Base-by-base conservation (phyloP, 1,140 invertebrate species). In the Psix sp. region DNA sequence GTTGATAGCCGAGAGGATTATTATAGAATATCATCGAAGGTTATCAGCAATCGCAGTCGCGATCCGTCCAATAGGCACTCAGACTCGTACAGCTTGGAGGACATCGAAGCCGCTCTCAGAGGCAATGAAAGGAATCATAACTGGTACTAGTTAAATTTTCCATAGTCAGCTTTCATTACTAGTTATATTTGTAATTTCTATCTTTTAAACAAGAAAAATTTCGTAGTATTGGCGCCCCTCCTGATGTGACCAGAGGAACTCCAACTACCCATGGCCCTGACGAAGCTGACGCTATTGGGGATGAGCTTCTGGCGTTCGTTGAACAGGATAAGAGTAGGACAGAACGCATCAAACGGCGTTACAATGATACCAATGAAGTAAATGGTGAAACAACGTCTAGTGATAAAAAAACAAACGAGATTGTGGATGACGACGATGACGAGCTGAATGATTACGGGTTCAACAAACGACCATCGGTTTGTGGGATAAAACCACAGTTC, bases 381-480 rank as follows among this genome's bases (percentile, higher is more conserved):
- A 74, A 75, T n/a, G 71, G 59, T 3, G 56, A 54, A 1, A 21
- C 48, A 1, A 42, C 45, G 6, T 29, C 48, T 11, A 57, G 59
- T 10, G 48, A 63, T 11, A 76, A 66, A 26, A 35, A 71, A 38
- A 6, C 21, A 10, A 2, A 33, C 17, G 21, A 24, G 10, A 52
- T 65, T 0, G 59, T 76, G 0, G 90, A 90, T 13, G 90, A 91
- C 18, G 92, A 93, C 10, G 93, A 93, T 54, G 92, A 94, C 54
- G 94, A 96, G 77, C 90, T 94, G 63, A 95, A 96, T 66, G 94
- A 96, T 77, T 96, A 96, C 67, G 95, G 94, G 3, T 96, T 97
- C 81, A 93, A 94, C 76, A 88, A 93, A n/a, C 87, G 95, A 5
- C 95, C 95, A 0, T 94, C 94, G 0, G 95, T 96, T 1, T 88